A percentile compares a stretch with the other conserved stretches of the same genome.
These are phyloP conservation scores for Drosophila formosana DNA, from an alignment of 2,888 invertebrate genomes.

Conservation along the genomic window DNA sequence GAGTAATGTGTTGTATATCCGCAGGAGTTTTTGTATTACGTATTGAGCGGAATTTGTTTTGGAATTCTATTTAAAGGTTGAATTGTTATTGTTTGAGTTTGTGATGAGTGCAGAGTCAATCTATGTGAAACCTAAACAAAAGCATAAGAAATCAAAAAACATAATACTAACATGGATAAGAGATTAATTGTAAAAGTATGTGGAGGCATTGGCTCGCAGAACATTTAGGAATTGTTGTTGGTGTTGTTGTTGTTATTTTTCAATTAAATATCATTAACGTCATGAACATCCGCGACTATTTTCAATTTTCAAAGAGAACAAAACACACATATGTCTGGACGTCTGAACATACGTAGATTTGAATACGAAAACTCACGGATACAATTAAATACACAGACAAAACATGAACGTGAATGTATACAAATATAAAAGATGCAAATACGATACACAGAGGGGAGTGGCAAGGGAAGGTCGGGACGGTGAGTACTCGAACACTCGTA, in stretches of 20 bases:
- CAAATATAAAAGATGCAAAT: slow-evolving; percentile 52
- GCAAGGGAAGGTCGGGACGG: neutral
- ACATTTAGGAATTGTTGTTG: slow-evolving; percentile 21
- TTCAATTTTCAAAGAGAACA: slow-evolving; percentile 64
- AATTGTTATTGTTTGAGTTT: slow-evolving; percentile 15
- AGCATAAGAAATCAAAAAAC: slow-evolving; percentile 4
- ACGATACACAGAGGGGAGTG: slow-evolving; percentile 37
- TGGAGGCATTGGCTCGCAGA: slow-evolving; percentile 5
- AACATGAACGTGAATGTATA: slow-evolving; percentile 16
- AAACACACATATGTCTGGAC: slow-evolving; percentile 24
- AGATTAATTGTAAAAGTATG: slow-evolving; percentile 14
- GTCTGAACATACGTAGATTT: slow-evolving; percentile 29
- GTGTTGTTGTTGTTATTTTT: slow-evolving; percentile 33
- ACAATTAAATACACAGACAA: slow-evolving; percentile 35
- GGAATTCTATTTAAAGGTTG: slow-evolving; percentile 15
- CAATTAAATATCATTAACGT: slow-evolving; percentile 71
- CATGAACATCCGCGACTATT: slow-evolving; percentile 67
- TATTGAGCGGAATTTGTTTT: slow-evolving; percentile 1
- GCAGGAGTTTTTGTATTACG: slow-evolving; percentile 5
- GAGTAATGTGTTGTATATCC: slow-evolving; percentile 1
- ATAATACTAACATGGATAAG: slow-evolving; percentile 4
- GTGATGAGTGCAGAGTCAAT: slow-evolving; percentile 19
- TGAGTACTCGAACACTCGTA: slow-evolving; percentile 12
- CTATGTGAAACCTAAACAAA: slow-evolving; percentile 12
- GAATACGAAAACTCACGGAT: slow-evolving; percentile 51